A percentile compares a stretch with the other conserved stretches of the same genome.
phyloP scores from a whole-genome alignment of 2,797 vertebrate species.

The Salmo trutta region DNA sequence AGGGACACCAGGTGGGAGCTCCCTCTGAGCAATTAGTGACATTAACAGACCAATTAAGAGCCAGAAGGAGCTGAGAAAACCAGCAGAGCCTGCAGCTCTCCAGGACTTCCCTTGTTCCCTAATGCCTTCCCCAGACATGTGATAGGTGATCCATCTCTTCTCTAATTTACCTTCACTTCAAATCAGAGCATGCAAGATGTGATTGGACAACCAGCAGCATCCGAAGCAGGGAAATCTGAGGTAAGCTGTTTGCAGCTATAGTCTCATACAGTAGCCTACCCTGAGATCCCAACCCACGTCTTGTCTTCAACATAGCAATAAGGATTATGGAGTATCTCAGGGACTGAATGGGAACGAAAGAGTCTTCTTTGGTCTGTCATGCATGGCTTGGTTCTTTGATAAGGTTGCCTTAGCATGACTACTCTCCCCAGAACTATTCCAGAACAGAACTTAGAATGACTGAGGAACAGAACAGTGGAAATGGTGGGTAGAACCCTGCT shows the following conservation, averaged over 20 bases:
- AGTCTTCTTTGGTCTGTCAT: constrained; percentile 49
- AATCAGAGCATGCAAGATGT: neutral
- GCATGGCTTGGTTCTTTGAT: constrained; percentile 62
- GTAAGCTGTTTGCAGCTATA: neutral
- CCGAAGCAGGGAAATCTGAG: neutral
- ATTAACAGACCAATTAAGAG: neutral
- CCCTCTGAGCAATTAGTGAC: neutral
- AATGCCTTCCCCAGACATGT: neutral
- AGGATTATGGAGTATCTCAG: constrained; percentile 52
- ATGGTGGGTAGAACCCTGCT: neutral
- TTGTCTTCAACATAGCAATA: constrained; percentile 50
- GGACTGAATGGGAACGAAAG: constrained; percentile 16
- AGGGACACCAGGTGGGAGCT: neutral
- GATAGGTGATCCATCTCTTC: neutral
- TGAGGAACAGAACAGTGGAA: constrained; percentile 21
- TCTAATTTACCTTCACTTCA: neutral
- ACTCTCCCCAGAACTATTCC: constrained; percentile 60
- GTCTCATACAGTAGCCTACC: neutral
- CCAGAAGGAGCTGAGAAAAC: neutral
- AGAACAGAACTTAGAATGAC: constrained; percentile 52
- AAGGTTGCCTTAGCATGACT: constrained; percentile 67
- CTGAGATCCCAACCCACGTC: constrained; percentile 36
- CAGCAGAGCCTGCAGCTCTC: neutral
- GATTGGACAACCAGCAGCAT: neutral
- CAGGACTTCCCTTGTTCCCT: neutral